phyloP scores from a whole-genome alignment of 2,888 invertebrate genomes.

The Melanostoma mellinum region DNA sequence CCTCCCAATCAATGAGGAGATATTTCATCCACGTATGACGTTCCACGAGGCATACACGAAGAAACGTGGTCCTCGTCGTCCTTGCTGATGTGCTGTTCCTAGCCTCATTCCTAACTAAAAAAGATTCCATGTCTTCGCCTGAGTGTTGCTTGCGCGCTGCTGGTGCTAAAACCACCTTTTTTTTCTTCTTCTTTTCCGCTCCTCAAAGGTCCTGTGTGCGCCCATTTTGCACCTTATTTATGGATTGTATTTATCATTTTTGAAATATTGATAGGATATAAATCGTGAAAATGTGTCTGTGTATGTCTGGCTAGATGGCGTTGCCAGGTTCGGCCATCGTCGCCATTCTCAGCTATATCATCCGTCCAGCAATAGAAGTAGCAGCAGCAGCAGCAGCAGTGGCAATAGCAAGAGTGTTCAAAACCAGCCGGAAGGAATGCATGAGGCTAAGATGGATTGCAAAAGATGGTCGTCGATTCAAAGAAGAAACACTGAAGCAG shows the following conservation, averaged over 20 bases:
- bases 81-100: conserved; percentile 34
- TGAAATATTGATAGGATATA: conserved; percentile 76
- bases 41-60: conserved; percentile 50
- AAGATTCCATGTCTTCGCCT: conserved; percentile 69
- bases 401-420: conserved; percentile 52
- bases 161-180: conserved; percentile 51
- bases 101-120: conserved; percentile 52
- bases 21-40: conserved; percentile 68
- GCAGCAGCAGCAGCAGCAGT: neutral
- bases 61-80: conserved; percentile 37
- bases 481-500: conserved; percentile 54
- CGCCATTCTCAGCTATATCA: conserved; percentile 48
- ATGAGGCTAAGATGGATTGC: conserved; percentile 71
- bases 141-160: conserved; percentile 53
- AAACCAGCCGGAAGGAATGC: conserved; percentile 69
- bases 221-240: conserved; percentile 75
- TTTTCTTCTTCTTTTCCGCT: conserved; percentile 8
- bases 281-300: conserved; percentile 71
- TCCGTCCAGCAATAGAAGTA: conserved; percentile 43
- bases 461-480: conserved; percentile 50
- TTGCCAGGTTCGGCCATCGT: conserved; percentile 61
- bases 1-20: conserved; percentile 50
- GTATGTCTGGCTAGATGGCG: conserved; percentile 40
- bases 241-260: conserved; percentile 76
- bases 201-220: conserved; percentile 28